Base-by-base conservation (phyloP, 2,888 invertebrate genomes). In the Celastrina argiolus region DNA sequence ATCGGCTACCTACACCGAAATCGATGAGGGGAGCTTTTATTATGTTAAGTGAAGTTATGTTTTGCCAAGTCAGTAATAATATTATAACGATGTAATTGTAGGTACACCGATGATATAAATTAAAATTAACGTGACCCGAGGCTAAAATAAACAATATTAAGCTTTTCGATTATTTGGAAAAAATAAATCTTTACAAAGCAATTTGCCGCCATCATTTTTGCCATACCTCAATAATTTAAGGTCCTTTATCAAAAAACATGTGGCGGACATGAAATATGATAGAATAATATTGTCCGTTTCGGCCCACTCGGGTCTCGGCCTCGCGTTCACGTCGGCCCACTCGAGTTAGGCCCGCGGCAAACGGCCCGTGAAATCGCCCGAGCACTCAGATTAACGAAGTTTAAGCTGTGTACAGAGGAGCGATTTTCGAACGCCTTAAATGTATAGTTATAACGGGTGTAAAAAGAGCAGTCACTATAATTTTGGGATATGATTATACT, bases 311-410 rank as follows among this genome's bases (percentile, higher is more conserved):
- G 45, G 12, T 14, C 22, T 51, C 51, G 51, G 22, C 22, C 18
- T 2, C 3, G 1, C 14, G 36, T 8, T 2, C 36, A 8, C 8
- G 10, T 36, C 14, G 51, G 51, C 51, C 22, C 51, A 51, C 51
- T 51, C 12, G 51, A 51, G 18, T 45, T 26, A 51, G 14, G 22
- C 7, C 36, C 34, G 36, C 18, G 22, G 12, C 36, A 39, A 61
- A 61, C 61, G 39, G 36, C 36, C 22, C 61, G 39, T 34, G 36
- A 61, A 61, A 61, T 61, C 36, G 61, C 22, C 18, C 61, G 39
- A 18, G 59, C 59, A 59, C 61, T 34, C 10, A 16, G 36, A 34
- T 16, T 36, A 39, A 61, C 61, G 39, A 36, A 22, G 6, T 22
- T 5, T 51, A 51, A 22, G 36, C 31, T 31, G 16, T 1, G 22